Base-by-base conservation (phyloP, 2,113 vertebrate species). In the Burhinus oedicnemus region DNA sequence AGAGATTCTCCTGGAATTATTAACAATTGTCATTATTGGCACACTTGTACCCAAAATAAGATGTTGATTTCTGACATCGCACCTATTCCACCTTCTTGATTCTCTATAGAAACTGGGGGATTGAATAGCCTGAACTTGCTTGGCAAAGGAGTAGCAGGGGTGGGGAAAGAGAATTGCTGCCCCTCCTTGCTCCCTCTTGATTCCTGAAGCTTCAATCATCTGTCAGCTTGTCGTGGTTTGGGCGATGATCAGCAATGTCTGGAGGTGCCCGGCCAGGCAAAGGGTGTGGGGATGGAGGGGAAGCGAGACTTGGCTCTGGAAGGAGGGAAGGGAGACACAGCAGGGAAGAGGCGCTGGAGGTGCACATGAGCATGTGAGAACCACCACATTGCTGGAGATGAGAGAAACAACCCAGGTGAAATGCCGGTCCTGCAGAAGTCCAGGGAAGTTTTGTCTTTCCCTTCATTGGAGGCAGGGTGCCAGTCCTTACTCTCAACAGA, bases 301-400 rank as follows among this genome's bases (percentile, higher is more conserved):
- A 76, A 64, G 40, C 0, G 0, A 65, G 61, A 60, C 66, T 64
- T 89, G 23, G 4, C 6, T 61, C 19, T 72, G 68, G 60, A 75
- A 51, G 30, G 51, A 66, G 11, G 23, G n/a, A 49, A 57, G 34
- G 55, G 40, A 77, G 14, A 55, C 13, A 26, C 11, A 79, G 23
- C 25, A 58, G 65, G 10, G 23, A 49, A 54, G 60, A 74, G 58
- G 22, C 1, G 3, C 25, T 11, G 0, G 0, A 81, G 34, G 36
- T 66, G 6, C 44, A 25, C 0, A 1, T 38, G 36, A 61, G 14
- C 1, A 5, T n/a, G 17, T 57, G 42, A 84, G 54, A 51, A 81
- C 6, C n/a, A 55, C 6, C 25, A 25, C 8, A 3, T 40, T 87
- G 82, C 29, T 87, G 32, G 60, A 60, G 64, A 23, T 40, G 22